A percentile compares a stretch with the other conserved stretches of the same genome.
Evolutionary conservation across 1,140 invertebrate species (phyloP).

Genomic region (Augochlora pura): DNA sequence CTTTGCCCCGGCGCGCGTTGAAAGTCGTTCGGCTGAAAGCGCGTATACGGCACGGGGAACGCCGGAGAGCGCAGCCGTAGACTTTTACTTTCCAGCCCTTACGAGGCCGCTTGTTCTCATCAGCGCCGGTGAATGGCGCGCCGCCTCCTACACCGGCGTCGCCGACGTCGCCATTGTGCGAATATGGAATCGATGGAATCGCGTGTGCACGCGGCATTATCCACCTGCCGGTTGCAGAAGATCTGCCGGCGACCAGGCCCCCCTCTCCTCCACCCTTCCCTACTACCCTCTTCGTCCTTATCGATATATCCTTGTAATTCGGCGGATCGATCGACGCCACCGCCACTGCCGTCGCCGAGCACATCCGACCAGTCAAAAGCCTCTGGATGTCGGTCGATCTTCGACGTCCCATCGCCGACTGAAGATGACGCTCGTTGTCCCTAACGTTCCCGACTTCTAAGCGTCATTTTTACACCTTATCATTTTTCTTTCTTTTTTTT

Average conservation of each 20-base stretch:
- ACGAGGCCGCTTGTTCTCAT: conserved; percentile 61
- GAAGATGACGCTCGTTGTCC: not conserved
- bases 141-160: conserved; percentile 53
- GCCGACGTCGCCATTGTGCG: conserved; percentile 64
- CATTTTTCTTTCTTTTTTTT: too few species aligned
- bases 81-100: conserved; percentile 63
- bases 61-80: conserved; percentile 42
- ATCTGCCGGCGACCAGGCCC: conserved; percentile 66
- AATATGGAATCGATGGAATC: conserved; percentile 72
- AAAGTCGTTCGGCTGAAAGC: conserved; percentile 21
- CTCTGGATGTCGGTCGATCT: not conserved
- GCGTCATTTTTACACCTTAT: too few species aligned
- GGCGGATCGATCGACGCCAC: conserved; percentile 45
- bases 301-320: conserved; percentile 56
- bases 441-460: too few species aligned
- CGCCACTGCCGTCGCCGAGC: not conserved
- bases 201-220: conserved; percentile 73
- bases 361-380: not conserved
- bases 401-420: not conserved
- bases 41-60: not conserved
- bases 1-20: not conserved
- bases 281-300: conserved; percentile 33
- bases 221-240: conserved; percentile 73
- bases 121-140: conserved; percentile 66
- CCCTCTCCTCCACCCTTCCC: too few species aligned